These are phyloP conservation scores for Helicoverpa assulta DNA, from an alignment of 2,888 invertebrate species.

Conservation along the genomic window DNA sequence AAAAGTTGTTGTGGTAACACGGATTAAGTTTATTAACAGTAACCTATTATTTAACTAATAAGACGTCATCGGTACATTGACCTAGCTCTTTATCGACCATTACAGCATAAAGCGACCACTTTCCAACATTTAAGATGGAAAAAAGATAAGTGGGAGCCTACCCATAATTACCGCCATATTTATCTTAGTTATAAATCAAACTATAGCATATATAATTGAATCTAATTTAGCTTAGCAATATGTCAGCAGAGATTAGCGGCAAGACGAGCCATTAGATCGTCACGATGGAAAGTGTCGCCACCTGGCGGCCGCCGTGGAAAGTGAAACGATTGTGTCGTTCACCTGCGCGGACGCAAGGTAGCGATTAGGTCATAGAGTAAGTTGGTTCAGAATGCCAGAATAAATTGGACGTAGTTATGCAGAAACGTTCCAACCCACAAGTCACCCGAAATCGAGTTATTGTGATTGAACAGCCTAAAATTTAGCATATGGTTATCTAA, in stretches of 20 bases:
- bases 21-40: conserved; percentile 17
- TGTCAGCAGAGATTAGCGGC: conserved; percentile 54
- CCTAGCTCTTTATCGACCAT: conserved; percentile 14
- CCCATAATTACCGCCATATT: conserved; percentile 31
- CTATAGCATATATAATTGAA: conserved; percentile 37
- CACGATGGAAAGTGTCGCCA: conserved; percentile 80
- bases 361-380: conserved; percentile 59
- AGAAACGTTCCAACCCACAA: no score
- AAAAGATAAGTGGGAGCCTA: conserved; percentile 18
- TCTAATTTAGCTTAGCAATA: conserved; percentile 48
- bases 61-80: conserved; percentile 18
- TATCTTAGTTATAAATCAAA: conserved; percentile 38
- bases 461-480: no score
- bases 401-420: no score
- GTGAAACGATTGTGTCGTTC: conserved; percentile 82
- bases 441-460: no score
- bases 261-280: conserved; percentile 60
- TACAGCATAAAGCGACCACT: conserved; percentile 30
- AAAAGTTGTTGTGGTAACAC: no score
- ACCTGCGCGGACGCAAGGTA: conserved; percentile 70
- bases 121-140: conserved; percentile 33
- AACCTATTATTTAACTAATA: conserved; percentile 11
- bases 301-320: conserved; percentile 78
- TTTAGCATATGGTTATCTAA: no score
- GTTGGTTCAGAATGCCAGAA: conserved; percentile 47